These are phyloP conservation scores for Pseudomugil tenellus DNA, from an alignment of 2,797 vertebrate species.

Conservation along the genomic window DNA sequence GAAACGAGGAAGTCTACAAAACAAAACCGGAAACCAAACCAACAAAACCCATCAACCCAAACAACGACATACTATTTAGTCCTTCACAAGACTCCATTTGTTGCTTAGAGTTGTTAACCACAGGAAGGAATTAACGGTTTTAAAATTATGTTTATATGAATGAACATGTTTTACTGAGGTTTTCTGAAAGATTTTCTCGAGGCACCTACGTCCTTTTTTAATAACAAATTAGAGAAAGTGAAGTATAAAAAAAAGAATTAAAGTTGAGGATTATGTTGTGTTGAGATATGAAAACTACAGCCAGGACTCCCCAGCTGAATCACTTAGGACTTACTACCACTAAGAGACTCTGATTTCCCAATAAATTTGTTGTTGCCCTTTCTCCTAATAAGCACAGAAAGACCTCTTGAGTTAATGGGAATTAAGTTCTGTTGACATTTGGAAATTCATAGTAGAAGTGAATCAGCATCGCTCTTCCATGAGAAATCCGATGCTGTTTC, in stretches of 20 bases:
- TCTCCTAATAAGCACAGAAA: slow-evolving; percentile 46
- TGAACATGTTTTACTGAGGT: background rate
- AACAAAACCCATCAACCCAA: too few relatives aligned
- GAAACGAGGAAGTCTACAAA: too few relatives aligned
- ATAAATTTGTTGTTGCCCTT: slow-evolving; percentile 22
- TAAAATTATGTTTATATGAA: too few relatives aligned
- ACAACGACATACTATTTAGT: too few relatives aligned
- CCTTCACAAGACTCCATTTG: too few relatives aligned
- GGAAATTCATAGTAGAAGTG: slow-evolving; percentile 20
- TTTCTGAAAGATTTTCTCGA: background rate
- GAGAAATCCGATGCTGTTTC: slow-evolving; percentile 47
- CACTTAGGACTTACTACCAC: background rate
- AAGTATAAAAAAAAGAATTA: background rate
- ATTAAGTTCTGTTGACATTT: slow-evolving; percentile 64
- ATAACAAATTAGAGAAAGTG: background rate
- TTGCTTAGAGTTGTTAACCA: too few relatives aligned
- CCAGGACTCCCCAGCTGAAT: background rate
- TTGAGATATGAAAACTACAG: slow-evolving; percentile 3
- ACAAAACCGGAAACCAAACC: too few relatives aligned
- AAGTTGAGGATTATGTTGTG: background rate
- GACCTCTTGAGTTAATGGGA: slow-evolving; percentile 53
- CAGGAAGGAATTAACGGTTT: background rate
- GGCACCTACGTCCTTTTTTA: background rate
- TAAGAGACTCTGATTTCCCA: background rate
- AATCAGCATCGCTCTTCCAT: slow-evolving; percentile 25